Evolutionary conservation across 92 coral and sea anemone genomes (phyloP), one percentile per base, ranked within the genome.

Genomic region (Virgularia gustaviana): DNA sequence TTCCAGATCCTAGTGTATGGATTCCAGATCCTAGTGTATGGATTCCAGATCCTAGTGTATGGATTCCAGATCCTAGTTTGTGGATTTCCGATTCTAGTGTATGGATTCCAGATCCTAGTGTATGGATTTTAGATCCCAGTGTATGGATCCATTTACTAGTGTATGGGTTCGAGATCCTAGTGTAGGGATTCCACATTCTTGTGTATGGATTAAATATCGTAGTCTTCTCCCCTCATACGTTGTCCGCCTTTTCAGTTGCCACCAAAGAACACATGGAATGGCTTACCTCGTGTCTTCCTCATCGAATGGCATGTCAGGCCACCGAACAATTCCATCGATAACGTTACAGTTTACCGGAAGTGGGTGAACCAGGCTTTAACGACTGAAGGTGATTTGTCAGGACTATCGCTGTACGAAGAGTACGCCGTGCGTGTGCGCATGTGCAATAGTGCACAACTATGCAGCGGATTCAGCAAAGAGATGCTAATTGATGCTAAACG

Each of bases 211-310:
- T n/a, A n/a, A n/a, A n/a, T n/a, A n/a, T n/a, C n/a, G n/a, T n/a
- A n/a, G n/a, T n/a, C n/a, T n/a, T n/a, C n/a, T n/a, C n/a, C n/a
- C n/a, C n/a, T n/a, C n/a, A n/a, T n/a, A n/a, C n/a, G n/a, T n/a
- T n/a, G n/a, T n/a, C n/a, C n/a, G n/a, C n/a, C n/a, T n/a, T 61
- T 19, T 18, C 36, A 64, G 71, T 64, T 64, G 34, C 71, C 71
- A 2, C 28, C 52, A 6, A 39, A 64, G 28, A 36, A 64, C 33
- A 64, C 38, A 39, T 64, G 71, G 71, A 64, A 64, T 64, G 71
- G 71, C 8, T 19, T 64, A 1, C 71, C 71, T 1, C 4, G 71
- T 16, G 71, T 64, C 0, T 64, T 64, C 35, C 2, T 64, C 1
- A 64, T 64, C 7, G 45, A 62, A 62, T 62, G 70, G 70, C 70